Percentiles rank a stretch among this genome's conserved stretches.
Evolutionary conservation across 1,140 invertebrate species (phyloP).

Genomic region (Elysia chlorotica): DNA sequence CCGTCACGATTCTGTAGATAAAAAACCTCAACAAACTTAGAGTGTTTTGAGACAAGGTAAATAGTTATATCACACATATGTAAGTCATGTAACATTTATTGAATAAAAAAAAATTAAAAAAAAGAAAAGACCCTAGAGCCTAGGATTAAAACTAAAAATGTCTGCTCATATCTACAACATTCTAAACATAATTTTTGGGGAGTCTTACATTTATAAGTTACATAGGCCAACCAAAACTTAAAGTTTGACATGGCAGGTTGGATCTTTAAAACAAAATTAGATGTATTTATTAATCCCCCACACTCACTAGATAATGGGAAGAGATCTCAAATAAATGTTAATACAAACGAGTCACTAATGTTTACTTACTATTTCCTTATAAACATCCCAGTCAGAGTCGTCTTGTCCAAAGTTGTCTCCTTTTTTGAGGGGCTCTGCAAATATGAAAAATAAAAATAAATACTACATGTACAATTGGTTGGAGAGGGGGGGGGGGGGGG

Average conservation of each 20-base stretch:
- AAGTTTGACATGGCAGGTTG: no score
- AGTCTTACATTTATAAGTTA: background rate
- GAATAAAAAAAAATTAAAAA: background rate
- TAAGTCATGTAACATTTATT: background rate
- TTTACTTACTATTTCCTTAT: constrained; percentile 82
- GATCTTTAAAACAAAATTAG: no score
- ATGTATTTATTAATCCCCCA: no score
- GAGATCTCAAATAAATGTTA: background rate
- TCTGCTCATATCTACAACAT: background rate
- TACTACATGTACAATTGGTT: no score
- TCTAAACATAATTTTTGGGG: background rate
- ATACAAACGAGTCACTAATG: background rate
- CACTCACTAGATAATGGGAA: no score
- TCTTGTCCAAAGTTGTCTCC: constrained; percentile 89
- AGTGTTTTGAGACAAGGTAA: background rate
- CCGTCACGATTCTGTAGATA: constrained; percentile 67
- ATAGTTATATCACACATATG: background rate
- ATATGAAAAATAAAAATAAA: no score
- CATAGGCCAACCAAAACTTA: no score
- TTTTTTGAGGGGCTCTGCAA: constrained; percentile 69
- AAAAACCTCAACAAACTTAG: constrained; percentile 5
- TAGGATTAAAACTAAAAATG: background rate
- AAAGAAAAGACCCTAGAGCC: background rate
- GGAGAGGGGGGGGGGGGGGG: no score
- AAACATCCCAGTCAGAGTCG: constrained; percentile 95